These are phyloP conservation scores for Trididemnum nubilum DNA, from an alignment of 23 tunicate genomes.

Conservation along the genomic window DNA sequence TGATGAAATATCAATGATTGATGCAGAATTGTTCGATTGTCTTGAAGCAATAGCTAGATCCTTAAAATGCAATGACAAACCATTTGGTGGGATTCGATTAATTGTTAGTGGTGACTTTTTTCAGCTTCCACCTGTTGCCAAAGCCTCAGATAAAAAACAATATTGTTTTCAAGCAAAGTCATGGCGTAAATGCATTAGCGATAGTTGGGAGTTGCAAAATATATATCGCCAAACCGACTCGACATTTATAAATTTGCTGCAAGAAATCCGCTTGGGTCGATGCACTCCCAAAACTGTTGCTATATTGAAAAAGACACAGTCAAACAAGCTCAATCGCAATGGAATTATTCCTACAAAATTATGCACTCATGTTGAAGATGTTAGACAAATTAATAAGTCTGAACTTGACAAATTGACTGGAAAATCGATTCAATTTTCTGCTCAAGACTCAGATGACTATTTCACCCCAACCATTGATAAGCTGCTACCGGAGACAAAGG, in stretches of 20 bases:
- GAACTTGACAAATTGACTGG: conserved; percentile 64
- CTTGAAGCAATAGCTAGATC: conserved; percentile 84
- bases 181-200: conserved; percentile 57
- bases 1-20: conserved; percentile 98
- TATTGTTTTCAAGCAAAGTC: conserved; percentile 76
- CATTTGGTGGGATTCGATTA: conserved; percentile 97
- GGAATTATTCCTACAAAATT: conserved; percentile 86
- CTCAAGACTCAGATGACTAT: conserved; percentile 55
- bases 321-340: conserved; percentile 37
- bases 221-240: conserved; percentile 83
- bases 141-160: conserved; percentile 61
- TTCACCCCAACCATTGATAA: conserved; percentile 48
- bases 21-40: conserved; percentile 87
- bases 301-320: conserved; percentile 55
- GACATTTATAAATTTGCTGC: conserved; percentile 54
- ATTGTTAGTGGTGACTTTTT: conserved; percentile 97
- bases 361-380: conserved; percentile 87
- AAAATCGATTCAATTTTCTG: conserved; percentile 19
- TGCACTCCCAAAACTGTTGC: conserved; percentile 46
- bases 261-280: conserved; percentile 78
- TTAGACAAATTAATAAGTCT: conserved; percentile 56
- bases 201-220: conserved; percentile 59
- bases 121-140: conserved; percentile 96
- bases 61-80: conserved; percentile 39
- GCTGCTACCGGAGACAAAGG: conserved; percentile 71